These are phyloP conservation scores for Limonius californicus DNA, from an alignment of 1,140 invertebrate species.

Conservation along the genomic window DNA sequence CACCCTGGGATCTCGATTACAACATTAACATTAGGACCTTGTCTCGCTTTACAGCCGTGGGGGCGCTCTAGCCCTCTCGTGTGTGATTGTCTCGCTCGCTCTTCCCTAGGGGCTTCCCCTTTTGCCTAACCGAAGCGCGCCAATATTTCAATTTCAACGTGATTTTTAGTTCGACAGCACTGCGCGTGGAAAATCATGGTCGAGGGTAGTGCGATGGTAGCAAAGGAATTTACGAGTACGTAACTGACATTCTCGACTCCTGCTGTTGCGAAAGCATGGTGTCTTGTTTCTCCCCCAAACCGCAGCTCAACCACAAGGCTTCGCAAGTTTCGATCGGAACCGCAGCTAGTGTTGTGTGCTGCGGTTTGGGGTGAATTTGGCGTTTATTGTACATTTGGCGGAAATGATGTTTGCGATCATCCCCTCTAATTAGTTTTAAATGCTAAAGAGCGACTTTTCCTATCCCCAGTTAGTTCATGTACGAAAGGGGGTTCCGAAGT, in stretches of 20 bases:
- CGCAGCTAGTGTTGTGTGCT: constrained; percentile 28
- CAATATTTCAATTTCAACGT: neutral
- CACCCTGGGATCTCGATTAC: constrained; percentile 37
- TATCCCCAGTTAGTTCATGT: too few species aligned
- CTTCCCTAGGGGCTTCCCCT: too few species aligned
- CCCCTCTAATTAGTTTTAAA: neutral
- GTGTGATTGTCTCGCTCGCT: too few species aligned
- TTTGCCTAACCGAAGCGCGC: too few species aligned
- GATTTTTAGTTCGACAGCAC: neutral
- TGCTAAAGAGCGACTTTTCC: neutral
- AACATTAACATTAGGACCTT: constrained; percentile 33
- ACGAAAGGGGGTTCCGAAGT: too few species aligned
- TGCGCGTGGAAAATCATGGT: neutral
- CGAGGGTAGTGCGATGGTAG: too few species aligned
- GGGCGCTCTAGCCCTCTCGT: neutral
- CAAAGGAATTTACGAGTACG: neutral
- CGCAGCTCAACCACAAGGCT: constrained; percentile 31
- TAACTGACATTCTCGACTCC: neutral
- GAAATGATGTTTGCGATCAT: neutral
- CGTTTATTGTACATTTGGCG: constrained; percentile 22
- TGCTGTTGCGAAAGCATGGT: neutral
- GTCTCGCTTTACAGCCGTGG: neutral
- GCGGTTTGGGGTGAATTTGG: constrained; percentile 25
- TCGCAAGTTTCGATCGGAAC: constrained; percentile 36
- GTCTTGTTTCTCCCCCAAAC: constrained; percentile 18